Evolutionary conservation across 2,113 vertebrate species (phyloP).

Genomic region (Eonycteris spelaea): DNA sequence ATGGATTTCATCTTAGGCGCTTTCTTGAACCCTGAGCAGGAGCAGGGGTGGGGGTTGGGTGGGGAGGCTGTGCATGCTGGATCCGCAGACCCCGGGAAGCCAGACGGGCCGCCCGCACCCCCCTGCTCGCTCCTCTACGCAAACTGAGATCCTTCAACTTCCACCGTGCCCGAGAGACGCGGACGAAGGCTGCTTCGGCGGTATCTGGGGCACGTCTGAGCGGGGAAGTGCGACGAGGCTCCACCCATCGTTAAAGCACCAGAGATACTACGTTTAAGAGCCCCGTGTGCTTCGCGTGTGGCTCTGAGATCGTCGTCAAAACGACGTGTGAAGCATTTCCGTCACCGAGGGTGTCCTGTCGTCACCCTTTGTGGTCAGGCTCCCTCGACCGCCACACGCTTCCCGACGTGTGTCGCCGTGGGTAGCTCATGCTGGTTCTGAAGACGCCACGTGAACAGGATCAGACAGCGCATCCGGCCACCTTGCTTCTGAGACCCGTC

Average conservation of each 20-base stretch:
- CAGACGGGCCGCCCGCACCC: rapidly evolving
- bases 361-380: neutral
- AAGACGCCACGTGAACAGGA: neutral
- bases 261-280: neutral
- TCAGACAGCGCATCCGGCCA: neutral
- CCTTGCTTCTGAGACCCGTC: neutral
- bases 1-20: no score
- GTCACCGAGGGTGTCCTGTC: no score
- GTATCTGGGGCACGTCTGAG: neutral
- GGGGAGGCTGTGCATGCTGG: rapidly evolving
- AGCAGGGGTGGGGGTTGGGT: no score
- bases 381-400: neutral
- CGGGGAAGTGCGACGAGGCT: neutral
- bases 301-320: no score
- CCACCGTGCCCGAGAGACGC: neutral
- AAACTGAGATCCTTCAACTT: neutral
- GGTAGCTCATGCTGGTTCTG: neutral
- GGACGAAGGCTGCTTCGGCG: neutral
- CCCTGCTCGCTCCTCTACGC: rapidly evolving
- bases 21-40: neutral
- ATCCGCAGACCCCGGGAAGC: neutral
- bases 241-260: neutral
- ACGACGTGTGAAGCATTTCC: neutral
- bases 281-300: neutral
- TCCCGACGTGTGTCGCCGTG: neutral